Conservation (phyloP, 2,113 vertebrate genomes). For the Cyprinus carpio region DNA sequence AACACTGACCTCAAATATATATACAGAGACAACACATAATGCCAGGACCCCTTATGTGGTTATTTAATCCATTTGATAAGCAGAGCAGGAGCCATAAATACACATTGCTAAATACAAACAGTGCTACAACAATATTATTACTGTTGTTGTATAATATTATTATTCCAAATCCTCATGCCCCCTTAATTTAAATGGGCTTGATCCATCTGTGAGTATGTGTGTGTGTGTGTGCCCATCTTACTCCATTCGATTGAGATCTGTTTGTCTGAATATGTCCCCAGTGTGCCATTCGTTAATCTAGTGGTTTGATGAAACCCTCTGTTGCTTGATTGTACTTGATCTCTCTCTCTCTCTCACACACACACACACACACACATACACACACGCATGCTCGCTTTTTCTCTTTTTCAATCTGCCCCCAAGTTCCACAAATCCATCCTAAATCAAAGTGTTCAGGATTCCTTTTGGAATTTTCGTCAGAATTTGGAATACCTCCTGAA, state of each 20-base stretch:
- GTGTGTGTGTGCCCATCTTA: neutral
- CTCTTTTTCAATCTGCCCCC: neutral
- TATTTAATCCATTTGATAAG: conserved; percentile 4
- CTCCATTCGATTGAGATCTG: neutral
- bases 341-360: neutral
- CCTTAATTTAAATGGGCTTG: neutral
- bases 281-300: conserved; percentile 13
- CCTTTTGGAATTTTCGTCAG: neutral
- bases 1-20: conserved; percentile 9
- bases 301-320: conserved; percentile 2
- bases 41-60: neutral
- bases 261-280: neutral
- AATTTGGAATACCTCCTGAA: neutral
- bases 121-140: too few relatives aligned
- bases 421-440: neutral
- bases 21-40: neutral
- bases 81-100: neutral
- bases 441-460: neutral
- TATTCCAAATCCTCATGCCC: neutral
- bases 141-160: too few relatives aligned
- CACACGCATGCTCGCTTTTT: neutral
- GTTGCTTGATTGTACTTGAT: neutral
- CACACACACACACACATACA: neutral
- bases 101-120: neutral
- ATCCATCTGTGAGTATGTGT: neutral